These are phyloP conservation scores for Nymphicus hollandicus DNA, from an alignment of 2,113 vertebrate genomes.

Conservation along the genomic window DNA sequence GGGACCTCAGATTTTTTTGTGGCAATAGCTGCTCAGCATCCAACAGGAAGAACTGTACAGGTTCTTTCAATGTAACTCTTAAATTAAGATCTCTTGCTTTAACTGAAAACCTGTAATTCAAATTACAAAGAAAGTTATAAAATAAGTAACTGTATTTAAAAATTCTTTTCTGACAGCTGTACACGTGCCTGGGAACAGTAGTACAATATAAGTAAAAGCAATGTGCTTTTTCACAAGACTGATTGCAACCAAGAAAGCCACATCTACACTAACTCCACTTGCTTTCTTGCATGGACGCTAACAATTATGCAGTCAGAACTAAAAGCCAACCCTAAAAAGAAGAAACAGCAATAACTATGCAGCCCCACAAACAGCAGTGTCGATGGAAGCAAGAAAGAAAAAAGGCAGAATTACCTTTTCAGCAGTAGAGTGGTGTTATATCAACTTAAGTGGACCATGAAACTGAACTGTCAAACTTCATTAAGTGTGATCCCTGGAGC, in stretches of 20 bases:
- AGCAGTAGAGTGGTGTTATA: neutral
- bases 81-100: neutral
- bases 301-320: neutral
- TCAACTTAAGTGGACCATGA: neutral
- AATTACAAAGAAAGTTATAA: neutral
- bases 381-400: neutral
- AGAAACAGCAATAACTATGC: neutral
- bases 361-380: fast-evolving
- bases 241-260: neutral
- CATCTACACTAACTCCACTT: neutral
- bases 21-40: neutral
- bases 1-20: neutral
- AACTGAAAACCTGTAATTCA: neutral
- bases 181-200: neutral
- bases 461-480: neutral
- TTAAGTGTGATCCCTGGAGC: neutral
- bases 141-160: neutral
- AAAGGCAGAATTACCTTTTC: neutral
- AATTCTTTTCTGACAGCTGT: neutral
- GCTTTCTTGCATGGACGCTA: neutral
- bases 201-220: neutral
- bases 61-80: neutral
- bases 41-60: neutral
- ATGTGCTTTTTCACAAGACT: neutral
- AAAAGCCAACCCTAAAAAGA: neutral